phyloP scores from a whole-genome alignment of 2,797 vertebrate species.

The Pogonophryne albipinna region DNA sequence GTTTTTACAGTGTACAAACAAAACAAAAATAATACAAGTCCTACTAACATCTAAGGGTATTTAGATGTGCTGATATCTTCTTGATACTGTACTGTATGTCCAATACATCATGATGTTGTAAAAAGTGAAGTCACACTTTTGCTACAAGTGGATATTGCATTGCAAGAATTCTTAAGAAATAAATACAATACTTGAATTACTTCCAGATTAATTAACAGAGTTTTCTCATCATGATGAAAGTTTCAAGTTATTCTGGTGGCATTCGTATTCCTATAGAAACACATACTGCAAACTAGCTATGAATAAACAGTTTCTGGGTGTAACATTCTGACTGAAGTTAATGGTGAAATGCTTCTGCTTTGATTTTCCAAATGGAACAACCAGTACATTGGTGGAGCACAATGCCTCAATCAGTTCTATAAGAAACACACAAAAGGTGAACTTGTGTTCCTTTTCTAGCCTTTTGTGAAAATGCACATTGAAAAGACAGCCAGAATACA shows the following conservation, averaged over 20 bases:
- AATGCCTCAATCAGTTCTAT: no score
- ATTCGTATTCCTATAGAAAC: neutral
- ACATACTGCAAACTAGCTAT: slow-evolving; percentile 2
- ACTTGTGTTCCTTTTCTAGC: no score
- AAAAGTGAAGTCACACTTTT: neutral
- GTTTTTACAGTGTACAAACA: neutral
- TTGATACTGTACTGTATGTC: neutral
- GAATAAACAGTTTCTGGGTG: neutral
- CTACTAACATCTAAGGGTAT: neutral
- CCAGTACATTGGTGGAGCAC: no score
- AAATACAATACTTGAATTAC: neutral
- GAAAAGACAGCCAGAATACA: neutral
- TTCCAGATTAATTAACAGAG: neutral
- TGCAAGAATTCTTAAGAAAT: neutral
- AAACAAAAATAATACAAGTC: neutral
- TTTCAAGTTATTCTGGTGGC: neutral
- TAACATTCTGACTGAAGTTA: neutral
- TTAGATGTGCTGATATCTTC: neutral
- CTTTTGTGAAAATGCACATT: neutral
- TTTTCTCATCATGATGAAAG: neutral
- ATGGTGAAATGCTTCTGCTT: neutral
- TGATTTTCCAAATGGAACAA: neutral
- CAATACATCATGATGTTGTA: neutral
- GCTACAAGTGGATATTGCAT: neutral
- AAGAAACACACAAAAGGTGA: no score